Conservation (phyloP, 2,113 vertebrate species). For the Pandion haliaetus region DNA sequence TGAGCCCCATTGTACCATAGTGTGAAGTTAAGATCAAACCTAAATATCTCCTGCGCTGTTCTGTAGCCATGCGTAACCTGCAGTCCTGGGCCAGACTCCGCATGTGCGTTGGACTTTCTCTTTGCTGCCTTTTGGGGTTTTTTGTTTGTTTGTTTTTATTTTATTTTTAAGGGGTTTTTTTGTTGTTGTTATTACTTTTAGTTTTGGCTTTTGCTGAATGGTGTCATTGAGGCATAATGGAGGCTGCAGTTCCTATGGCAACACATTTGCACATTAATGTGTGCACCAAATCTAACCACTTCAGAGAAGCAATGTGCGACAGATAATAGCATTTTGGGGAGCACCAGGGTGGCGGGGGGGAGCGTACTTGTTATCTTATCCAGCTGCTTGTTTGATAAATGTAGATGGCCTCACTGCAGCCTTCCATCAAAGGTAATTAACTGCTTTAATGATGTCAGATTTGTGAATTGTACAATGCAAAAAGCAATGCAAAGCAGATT, state of each 20-base stretch:
- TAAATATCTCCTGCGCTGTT: constrained; percentile 63
- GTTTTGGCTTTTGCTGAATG: constrained; percentile 73
- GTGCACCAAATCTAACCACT: constrained; percentile 41
- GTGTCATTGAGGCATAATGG: constrained; percentile 77
- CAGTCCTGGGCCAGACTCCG: constrained; percentile 81
- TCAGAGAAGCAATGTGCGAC: constrained; percentile 47
- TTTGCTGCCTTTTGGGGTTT: constrained; percentile 75
- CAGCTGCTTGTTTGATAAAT: constrained; percentile 58
- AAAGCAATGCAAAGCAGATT: constrained; percentile 84
- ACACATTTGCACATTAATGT: constrained; percentile 69
- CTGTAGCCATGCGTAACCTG: constrained; percentile 71
- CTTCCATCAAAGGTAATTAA: constrained; percentile 61
- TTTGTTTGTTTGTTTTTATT: constrained; percentile 42
- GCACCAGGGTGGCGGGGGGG: neutral
- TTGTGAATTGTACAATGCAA: constrained; percentile 90
- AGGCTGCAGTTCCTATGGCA: constrained; percentile 69
- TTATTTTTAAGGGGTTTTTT: neutral
- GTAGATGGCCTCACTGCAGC: constrained; percentile 57
- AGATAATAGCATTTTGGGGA: constrained; percentile 33
- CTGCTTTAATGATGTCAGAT: constrained; percentile 84
- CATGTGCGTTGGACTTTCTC: constrained; percentile 82
- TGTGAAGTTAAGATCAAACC: constrained; percentile 59
- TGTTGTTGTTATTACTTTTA: constrained; percentile 16
- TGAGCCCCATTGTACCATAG: constrained; percentile 67
- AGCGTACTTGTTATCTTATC: constrained; percentile 36